Evolutionary conservation across 2,888 invertebrate species (phyloP), one percentile per base, ranked within the genome.

Genomic region (Drosophila nr. perissopoda): DNA sequence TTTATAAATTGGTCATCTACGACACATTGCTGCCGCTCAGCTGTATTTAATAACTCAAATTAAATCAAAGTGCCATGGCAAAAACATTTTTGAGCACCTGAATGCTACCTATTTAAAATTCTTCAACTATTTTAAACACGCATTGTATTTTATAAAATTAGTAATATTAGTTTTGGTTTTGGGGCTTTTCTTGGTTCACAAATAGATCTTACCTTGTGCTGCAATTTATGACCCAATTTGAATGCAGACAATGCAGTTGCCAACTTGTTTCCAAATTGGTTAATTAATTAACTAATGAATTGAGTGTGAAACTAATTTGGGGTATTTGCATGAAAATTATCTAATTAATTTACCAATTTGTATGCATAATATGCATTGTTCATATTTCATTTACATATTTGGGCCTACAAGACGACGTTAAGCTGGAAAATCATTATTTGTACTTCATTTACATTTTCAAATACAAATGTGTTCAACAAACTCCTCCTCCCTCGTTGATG

Each of bases 231-330:
- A 62, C 62, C 71, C 62, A 79, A 68, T 69, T 75, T 71, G 11
- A 29, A 40, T 63, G 64, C 33, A 57, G 29, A 18, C 18, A 51
- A 56, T 52, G 56, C 21, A 21, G 25, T 25, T 29, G 21, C 27
- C 29, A 69, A 72, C 80, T 61, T 49, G 80, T 76, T 80, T 69
- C 36, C 16, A 21, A 48, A 46, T 71, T 60, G 36, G 34, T 42
- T 74, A 71, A 66, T 79, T 66, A 82, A 59, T 52, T 71, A 64
- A 51, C 58, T 64, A 71, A 72, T 62, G 59, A 79, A 82, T 79
- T 64, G 49, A 60, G 79, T 79, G 80, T 70, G 71, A 42, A 71
- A 75, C 57, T 62, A 57, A 67, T 70, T 79, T 40, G 27, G 51
- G 51, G 18, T 51, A 64, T 80, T 68, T 53, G 56, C 76, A 68